Evolutionary conservation across 2,797 vertebrate genomes (phyloP).

Genomic region (Lagodon rhomboides): DNA sequence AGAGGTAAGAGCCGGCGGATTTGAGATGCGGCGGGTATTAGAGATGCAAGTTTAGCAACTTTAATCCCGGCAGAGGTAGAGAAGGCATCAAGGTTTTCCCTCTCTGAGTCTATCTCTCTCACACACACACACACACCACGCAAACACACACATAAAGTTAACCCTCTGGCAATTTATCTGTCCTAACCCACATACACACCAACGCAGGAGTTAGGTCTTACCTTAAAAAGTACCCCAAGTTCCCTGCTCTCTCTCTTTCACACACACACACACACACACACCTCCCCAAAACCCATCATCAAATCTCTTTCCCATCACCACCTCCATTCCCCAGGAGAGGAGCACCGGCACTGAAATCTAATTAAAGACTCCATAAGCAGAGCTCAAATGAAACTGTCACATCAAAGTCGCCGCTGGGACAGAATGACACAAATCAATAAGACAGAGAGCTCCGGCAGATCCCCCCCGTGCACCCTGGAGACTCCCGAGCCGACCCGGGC

Average conservation of each 20-base stretch:
- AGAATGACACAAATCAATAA: slow-evolving; percentile 78
- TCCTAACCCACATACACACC: slow-evolving; percentile 39
- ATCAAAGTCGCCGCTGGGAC: slow-evolving; percentile 73
- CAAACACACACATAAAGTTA: slow-evolving; percentile 12
- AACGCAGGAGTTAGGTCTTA: slow-evolving; percentile 38
- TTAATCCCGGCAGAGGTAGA: slow-evolving; percentile 62
- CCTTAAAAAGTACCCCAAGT: slow-evolving; percentile 37
- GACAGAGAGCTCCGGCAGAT: slow-evolving; percentile 56
- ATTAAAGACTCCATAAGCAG: slow-evolving; percentile 74
- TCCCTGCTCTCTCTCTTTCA: slow-evolving; percentile 7
- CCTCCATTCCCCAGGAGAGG: slow-evolving; percentile 60
- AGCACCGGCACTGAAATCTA: slow-evolving; percentile 67
- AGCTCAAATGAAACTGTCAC: slow-evolving; percentile 77
- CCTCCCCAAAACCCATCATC: slow-evolving; percentile 51
- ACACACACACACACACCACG: slow-evolving; percentile 24
- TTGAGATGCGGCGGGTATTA: slow-evolving; percentile 55
- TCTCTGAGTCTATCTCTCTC: slow-evolving; percentile 34
- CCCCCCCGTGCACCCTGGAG: slow-evolving; percentile 46
- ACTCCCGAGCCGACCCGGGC: slow-evolving; percentile 42
- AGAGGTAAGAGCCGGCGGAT: slow-evolving; percentile 65
- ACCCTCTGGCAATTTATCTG: slow-evolving; percentile 24
- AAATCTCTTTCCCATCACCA: slow-evolving; percentile 58
- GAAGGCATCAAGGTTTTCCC: slow-evolving; percentile 46
- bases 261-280: slow-evolving; percentile 12
- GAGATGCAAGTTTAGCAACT: slow-evolving; percentile 59